phyloP scores from a whole-genome alignment of 1,140 invertebrate genomes.

The Sitophilus oryzae region DNA sequence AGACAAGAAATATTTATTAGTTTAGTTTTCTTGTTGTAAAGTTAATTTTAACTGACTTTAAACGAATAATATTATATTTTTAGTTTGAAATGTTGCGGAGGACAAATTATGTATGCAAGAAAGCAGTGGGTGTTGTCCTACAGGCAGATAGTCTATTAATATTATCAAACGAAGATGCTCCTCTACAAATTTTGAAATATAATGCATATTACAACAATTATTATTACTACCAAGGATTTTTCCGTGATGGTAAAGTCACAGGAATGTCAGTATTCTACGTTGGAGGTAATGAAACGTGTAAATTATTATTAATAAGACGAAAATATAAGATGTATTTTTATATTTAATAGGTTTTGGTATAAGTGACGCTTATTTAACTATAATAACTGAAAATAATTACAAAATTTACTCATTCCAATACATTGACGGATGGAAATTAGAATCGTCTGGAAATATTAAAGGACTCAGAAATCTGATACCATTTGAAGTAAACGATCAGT shows the following conservation, averaged over 20 bases:
- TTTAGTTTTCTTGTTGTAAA: no score
- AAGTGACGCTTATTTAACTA: slow-evolving; percentile 36
- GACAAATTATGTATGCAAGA: slow-evolving; percentile 31
- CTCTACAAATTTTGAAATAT: slow-evolving; percentile 36
- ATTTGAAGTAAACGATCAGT: slow-evolving; percentile 30
- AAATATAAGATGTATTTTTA: no score
- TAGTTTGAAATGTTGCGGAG: slow-evolving; percentile 34
- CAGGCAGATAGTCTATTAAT: slow-evolving; percentile 33
- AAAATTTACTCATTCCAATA: slow-evolving; percentile 35
- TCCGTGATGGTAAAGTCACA: slow-evolving; percentile 26
- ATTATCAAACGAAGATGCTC: slow-evolving; percentile 29
- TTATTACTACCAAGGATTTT: slow-evolving; percentile 35
- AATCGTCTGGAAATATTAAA: slow-evolving; percentile 31
- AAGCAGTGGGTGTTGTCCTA: slow-evolving; percentile 31
- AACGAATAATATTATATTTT: slow-evolving; percentile 27
- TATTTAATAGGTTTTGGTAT: slow-evolving; percentile 33
- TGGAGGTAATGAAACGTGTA: slow-evolving; percentile 33
- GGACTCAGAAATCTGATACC: slow-evolving; percentile 34
- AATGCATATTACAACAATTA: slow-evolving; percentile 34
- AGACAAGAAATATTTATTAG: no score
- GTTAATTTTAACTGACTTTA: no score
- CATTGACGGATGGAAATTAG: slow-evolving; percentile 35
- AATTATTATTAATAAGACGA: no score
- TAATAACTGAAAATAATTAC: slow-evolving; percentile 33
- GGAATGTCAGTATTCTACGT: slow-evolving; percentile 35